Conservation (phyloP, 2,888 invertebrate genomes). For the Copidosoma aretas region DNA sequence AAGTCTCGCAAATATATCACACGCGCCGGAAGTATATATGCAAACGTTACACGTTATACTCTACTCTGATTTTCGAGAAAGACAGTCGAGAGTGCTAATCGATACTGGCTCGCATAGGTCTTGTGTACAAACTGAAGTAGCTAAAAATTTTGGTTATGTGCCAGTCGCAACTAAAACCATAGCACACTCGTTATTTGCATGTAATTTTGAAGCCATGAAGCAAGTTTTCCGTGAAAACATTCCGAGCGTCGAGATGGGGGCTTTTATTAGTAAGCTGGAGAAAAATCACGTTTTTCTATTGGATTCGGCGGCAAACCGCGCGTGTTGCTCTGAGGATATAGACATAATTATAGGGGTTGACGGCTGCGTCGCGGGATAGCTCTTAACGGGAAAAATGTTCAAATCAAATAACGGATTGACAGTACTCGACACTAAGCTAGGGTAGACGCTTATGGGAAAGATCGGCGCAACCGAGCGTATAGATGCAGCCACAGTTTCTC, state of each 20-base stretch:
- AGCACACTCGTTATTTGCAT: constrained; percentile 21
- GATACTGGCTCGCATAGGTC: constrained; percentile 43
- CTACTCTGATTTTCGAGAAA: too few species aligned
- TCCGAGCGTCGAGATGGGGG: background rate
- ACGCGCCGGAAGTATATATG: constrained; percentile 1
- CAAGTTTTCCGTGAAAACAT: background rate
- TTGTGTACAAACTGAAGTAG: constrained; percentile 36
- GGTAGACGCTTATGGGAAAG: constrained; percentile 2
- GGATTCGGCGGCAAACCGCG: background rate
- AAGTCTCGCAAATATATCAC: background rate
- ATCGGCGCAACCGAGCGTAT: constrained; percentile 13
- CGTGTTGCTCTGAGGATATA: constrained; percentile 24
- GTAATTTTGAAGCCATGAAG: background rate
- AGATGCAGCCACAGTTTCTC: background rate
- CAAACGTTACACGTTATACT: constrained; percentile 19
- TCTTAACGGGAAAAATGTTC: background rate
- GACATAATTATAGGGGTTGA: constrained; percentile 45
- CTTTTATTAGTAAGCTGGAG: background rate
- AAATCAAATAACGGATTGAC: background rate
- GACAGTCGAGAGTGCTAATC: constrained; percentile 25
- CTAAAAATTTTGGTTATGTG: background rate
- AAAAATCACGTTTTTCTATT: background rate
- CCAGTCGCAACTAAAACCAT: background rate
- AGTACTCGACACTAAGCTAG: background rate
- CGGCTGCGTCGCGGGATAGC: constrained; percentile 26